Conservation (phyloP, 2,797 vertebrate species). For the Emys orbicularis region DNA sequence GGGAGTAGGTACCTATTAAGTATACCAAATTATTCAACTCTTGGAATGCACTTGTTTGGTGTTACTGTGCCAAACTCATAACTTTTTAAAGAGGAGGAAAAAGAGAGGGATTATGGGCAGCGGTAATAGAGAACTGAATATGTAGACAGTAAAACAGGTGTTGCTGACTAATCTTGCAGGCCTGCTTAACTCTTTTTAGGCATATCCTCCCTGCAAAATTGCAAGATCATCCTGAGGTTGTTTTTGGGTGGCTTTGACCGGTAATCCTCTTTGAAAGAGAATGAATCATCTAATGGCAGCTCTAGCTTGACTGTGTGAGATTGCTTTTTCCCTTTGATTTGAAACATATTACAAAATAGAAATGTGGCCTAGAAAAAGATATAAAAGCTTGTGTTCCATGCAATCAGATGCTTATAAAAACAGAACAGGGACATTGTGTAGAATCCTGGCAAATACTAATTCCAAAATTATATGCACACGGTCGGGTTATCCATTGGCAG, state of each 20-base stretch:
- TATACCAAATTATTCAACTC: background rate
- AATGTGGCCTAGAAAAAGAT: background rate
- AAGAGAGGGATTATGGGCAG: background rate
- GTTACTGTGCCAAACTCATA: background rate
- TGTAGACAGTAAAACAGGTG: background rate
- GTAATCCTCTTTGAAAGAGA: background rate
- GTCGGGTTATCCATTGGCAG: background rate
- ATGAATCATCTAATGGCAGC: background rate
- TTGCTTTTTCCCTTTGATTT: background rate
- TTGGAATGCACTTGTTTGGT: background rate
- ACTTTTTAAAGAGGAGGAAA: background rate
- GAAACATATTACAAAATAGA: background rate
- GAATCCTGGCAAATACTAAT: slow-evolving; percentile 18
- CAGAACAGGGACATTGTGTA: background rate
- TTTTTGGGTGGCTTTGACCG: background rate
- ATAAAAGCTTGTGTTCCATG: background rate
- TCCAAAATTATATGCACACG: background rate
- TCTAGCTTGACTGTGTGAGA: background rate
- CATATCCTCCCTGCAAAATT: background rate
- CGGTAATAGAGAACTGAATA: background rate
- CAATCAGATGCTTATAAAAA: slow-evolving; percentile 1
- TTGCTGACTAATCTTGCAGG: background rate
- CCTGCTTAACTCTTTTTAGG: background rate
- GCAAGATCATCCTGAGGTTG: background rate
- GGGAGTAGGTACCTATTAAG: background rate